phyloP scores from a whole-genome alignment of 2,797 vertebrate genomes.

The Poecile montanus region DNA sequence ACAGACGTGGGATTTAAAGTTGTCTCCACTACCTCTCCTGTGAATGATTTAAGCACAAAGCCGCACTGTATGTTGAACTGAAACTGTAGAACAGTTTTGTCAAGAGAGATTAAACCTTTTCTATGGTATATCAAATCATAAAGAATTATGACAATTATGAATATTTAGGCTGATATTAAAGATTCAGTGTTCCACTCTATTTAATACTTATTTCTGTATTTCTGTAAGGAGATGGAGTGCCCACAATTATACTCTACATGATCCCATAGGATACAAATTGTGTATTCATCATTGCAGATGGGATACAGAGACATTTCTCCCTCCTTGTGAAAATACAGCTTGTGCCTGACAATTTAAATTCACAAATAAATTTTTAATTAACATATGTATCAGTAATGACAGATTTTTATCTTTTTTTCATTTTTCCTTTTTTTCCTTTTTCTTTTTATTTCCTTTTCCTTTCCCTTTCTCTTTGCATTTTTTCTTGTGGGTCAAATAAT shows the following conservation, averaged over 20 bases:
- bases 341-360: not conserved
- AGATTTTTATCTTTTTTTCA: fast-evolving
- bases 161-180: not conserved
- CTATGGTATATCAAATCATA: not conserved
- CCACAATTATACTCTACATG: not conserved
- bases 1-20: not conserved
- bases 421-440: not conserved
- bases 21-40: not conserved
- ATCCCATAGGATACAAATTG: not conserved
- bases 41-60: not conserved
- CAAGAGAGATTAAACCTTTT: not conserved
- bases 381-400: not conserved
- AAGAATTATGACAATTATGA: not conserved
- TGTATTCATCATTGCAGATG: not conserved
- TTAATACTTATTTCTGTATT: not conserved
- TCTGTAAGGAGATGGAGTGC: not conserved
- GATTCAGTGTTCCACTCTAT: not conserved
- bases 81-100: not conserved
- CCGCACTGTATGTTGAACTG: not conserved
- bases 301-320: not conserved
- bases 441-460: too few species aligned
- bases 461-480: not conserved
- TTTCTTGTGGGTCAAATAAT: not conserved
- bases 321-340: not conserved
- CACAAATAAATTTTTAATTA: not conserved